A percentile compares a stretch with the other conserved stretches of the same genome.
Conservation (phyloP, 1,140 invertebrate genomes). For the Elymnias hypermnestra region DNA sequence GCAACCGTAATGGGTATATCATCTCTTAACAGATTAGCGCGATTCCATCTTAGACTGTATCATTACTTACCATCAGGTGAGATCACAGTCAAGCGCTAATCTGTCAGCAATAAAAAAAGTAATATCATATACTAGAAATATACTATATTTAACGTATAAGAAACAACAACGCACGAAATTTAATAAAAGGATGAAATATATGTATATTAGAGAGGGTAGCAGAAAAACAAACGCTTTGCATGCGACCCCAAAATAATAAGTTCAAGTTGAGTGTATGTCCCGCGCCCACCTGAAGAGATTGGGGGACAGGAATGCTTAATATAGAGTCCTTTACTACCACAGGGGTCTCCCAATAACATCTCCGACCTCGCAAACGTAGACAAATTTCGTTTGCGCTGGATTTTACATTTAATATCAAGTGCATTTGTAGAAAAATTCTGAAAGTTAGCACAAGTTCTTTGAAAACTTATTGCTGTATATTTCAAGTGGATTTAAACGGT, state of each 20-base stretch:
- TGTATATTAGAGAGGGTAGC: slow-evolving; percentile 46
- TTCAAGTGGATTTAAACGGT: slow-evolving; percentile 8
- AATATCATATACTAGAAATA: too few species aligned
- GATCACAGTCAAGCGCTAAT: too few species aligned
- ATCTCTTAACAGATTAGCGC: too few species aligned
- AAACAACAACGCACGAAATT: slow-evolving; percentile 26
- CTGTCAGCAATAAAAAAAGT: too few species aligned
- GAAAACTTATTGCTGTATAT: slow-evolving; percentile 11
- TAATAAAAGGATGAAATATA: slow-evolving; percentile 60
- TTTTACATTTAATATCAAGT: slow-evolving; percentile 28
- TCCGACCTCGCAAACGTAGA: slow-evolving; percentile 47
- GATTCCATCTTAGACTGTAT: too few species aligned
- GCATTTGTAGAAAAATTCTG: slow-evolving; percentile 17
- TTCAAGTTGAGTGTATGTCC: slow-evolving; percentile 58
- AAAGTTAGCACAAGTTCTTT: slow-evolving; percentile 4
- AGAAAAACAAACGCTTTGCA: slow-evolving; percentile 62
- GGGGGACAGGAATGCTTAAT: slow-evolving; percentile 70
- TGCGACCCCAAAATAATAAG: slow-evolving; percentile 64
- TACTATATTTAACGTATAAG: background rate
- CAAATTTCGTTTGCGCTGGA: slow-evolving; percentile 40
- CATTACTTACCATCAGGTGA: too few species aligned
- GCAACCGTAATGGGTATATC: too few species aligned
- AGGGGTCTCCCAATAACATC: slow-evolving; percentile 61
- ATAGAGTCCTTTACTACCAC: slow-evolving; percentile 66
- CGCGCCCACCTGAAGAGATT: slow-evolving; percentile 64